phyloP scores from a whole-genome alignment of 2,888 invertebrate genomes.

The Cotesia congregata region DNA sequence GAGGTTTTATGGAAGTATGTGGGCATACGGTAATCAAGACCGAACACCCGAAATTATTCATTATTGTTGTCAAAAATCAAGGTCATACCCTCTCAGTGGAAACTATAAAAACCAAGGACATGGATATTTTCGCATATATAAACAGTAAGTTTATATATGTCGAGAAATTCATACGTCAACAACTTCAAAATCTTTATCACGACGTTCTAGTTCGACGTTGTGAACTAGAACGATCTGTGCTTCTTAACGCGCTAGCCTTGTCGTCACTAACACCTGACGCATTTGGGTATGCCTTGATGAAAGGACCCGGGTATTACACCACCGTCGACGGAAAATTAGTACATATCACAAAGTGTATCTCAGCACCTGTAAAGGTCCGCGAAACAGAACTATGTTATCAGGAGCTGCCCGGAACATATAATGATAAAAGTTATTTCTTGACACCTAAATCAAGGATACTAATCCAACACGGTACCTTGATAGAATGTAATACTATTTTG shows the following conservation, averaged over 20 bases:
- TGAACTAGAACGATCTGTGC: slow-evolving; percentile 16
- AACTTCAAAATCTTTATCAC: slow-evolving; percentile 25
- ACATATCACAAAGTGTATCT: slow-evolving; percentile 28
- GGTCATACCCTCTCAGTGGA: no score
- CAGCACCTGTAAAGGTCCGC: slow-evolving; percentile 16
- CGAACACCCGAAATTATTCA: no score
- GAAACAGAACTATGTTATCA: slow-evolving; percentile 8
- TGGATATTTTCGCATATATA: slow-evolving; percentile 20
- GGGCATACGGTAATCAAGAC: no score
- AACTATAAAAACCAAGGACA: slow-evolving; percentile 10
- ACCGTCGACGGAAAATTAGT: slow-evolving; percentile 28
- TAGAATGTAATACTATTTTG: slow-evolving; percentile 30
- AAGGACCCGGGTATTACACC: slow-evolving; percentile 37
- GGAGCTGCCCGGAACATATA: not conserved
- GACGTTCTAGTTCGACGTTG: slow-evolving; percentile 21
- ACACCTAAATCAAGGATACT: slow-evolving; percentile 32
- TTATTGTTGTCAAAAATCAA: no score
- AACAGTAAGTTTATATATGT: slow-evolving; percentile 34
- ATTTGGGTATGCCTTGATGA: slow-evolving; percentile 29
- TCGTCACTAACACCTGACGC: slow-evolving; percentile 32
- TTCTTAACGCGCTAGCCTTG: slow-evolving; percentile 13
- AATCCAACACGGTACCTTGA: slow-evolving; percentile 25
- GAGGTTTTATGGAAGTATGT: no score
- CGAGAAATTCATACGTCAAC: slow-evolving; percentile 11
- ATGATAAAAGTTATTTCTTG: not conserved